Percentiles rank a stretch among this genome's conserved stretches.
Conservation (phyloP, 2,797 vertebrate species). For the Megaceryle alcyon region DNA sequence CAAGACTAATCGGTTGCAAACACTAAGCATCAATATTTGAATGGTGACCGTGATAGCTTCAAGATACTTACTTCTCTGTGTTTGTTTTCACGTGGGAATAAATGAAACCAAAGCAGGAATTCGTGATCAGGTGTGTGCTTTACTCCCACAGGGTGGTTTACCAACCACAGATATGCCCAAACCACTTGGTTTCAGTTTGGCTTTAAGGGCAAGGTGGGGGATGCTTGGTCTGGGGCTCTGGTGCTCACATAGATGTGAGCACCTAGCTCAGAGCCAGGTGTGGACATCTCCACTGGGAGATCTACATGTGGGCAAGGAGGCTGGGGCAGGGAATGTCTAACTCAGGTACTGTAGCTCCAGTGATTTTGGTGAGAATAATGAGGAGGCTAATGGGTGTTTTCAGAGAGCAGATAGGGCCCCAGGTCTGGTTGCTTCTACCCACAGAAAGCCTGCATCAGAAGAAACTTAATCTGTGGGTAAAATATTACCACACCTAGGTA, state of each 20-base stretch:
- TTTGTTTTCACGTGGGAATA: constrained; percentile 45
- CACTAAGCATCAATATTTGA: constrained; percentile 57
- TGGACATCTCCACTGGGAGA: neutral
- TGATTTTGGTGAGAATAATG: neutral
- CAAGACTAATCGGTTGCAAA: constrained; percentile 51
- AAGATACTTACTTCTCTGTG: constrained; percentile 15
- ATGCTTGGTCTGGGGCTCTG: neutral
- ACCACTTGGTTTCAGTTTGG: neutral
- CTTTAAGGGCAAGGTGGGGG: neutral
- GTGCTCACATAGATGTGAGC: neutral
- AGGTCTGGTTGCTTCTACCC: neutral
- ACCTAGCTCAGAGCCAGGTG: neutral
- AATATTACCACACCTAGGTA: neutral
- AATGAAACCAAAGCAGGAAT: constrained; percentile 39
- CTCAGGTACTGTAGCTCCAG: neutral
- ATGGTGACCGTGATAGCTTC: neutral
- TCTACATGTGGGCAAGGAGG: neutral
- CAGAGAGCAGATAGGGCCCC: neutral
- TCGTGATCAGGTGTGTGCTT: neutral
- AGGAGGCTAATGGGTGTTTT: neutral
- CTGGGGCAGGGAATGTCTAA: neutral
- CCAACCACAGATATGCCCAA: neutral
- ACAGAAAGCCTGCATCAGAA: neutral
- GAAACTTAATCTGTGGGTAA: neutral
- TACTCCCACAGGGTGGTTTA: neutral